A percentile compares a stretch with the other conserved stretches of the same genome.
Evolutionary conservation across 2,797 vertebrate genomes (phyloP).

Genomic region (Phalanger gymnotis): DNA sequence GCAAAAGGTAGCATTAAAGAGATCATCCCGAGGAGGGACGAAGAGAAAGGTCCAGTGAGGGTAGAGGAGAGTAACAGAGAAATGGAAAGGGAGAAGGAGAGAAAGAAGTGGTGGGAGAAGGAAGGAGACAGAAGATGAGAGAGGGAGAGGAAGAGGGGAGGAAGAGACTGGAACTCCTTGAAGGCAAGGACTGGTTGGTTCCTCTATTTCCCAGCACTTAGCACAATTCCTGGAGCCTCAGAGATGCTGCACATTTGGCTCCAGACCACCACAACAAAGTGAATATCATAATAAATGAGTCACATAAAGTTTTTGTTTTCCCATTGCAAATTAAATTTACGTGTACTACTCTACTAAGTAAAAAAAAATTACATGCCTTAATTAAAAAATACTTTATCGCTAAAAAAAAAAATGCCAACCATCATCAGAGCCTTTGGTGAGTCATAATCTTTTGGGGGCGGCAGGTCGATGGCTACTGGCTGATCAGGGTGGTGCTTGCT

Average conservation of each 20-base stretch:
- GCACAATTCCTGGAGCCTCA: not conserved
- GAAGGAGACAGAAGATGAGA: not conserved
- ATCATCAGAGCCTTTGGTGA: not conserved
- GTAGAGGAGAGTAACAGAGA: not conserved
- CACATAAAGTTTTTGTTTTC: not conserved
- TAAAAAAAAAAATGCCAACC: not conserved
- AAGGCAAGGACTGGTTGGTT: not conserved
- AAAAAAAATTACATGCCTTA: not conserved
- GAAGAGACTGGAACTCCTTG: not conserved
- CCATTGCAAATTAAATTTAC: not conserved
- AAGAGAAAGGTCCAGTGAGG: not conserved
- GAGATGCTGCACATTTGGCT: not conserved
- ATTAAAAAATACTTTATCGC: not conserved
- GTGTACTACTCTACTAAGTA: not conserved
- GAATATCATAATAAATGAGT: not conserved
- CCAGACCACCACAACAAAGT: not conserved
- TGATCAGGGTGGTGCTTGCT: not conserved
- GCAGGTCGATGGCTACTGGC: not conserved
- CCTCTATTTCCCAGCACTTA: not conserved
- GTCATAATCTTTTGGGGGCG: not conserved
- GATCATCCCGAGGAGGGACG: not conserved
- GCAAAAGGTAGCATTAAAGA: not conserved
- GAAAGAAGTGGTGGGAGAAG: not conserved
- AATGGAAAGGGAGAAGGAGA: not conserved
- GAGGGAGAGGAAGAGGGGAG: not conserved